Evolutionary conservation across 2,113 vertebrate genomes (phyloP).

Genomic region (Crocuta crocuta): DNA sequence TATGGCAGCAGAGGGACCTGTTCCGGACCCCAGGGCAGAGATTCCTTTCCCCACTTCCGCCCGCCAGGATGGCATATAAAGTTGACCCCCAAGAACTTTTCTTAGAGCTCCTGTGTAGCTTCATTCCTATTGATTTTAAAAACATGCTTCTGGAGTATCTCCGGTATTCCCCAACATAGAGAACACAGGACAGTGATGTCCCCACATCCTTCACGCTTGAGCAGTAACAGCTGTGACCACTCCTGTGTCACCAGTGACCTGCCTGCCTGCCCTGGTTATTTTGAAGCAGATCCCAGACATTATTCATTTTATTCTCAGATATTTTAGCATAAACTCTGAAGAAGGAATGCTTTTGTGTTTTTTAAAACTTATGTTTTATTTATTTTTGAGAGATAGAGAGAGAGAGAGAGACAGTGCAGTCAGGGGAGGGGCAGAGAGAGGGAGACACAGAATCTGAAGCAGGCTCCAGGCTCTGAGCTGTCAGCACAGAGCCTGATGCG

Average conservation of each 20-base stretch:
- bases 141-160: background rate
- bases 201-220: background rate
- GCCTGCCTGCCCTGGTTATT: background rate
- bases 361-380: too few relatives aligned
- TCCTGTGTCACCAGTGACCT: fast-evolving
- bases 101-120: background rate
- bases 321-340: background rate
- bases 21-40: background rate
- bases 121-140: background rate
- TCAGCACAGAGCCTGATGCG: too few relatives aligned
- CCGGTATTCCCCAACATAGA: background rate
- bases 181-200: background rate
- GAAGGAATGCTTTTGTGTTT: background rate
- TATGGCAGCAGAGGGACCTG: fast-evolving
- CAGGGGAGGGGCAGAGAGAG: too few relatives aligned
- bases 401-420: too few relatives aligned
- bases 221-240: background rate
- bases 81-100: background rate
- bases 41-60: too few relatives aligned
- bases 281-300: background rate
- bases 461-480: too few relatives aligned
- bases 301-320: background rate
- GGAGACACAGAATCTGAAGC: too few relatives aligned
- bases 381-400: too few relatives aligned
- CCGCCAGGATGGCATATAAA: background rate